These are phyloP conservation scores for Spisula subtruncata DNA, from an alignment of 2,888 invertebrate genomes.

Conservation along the genomic window DNA sequence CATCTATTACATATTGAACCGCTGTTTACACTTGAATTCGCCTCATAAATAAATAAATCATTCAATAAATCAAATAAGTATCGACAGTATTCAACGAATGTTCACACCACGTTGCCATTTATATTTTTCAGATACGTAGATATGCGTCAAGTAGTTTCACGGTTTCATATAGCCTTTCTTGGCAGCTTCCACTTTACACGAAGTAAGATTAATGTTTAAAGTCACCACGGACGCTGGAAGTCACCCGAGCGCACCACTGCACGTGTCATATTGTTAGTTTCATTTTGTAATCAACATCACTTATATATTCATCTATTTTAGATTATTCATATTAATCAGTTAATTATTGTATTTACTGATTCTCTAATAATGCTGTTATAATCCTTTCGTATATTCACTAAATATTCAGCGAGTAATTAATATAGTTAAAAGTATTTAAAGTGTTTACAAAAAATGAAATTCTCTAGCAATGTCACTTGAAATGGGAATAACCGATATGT, in stretches of 20 bases:
- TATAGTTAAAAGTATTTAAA: too few species aligned
- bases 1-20: not conserved
- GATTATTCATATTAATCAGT: too few species aligned
- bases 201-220: not conserved
- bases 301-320: too few species aligned
- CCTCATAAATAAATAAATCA: conserved; percentile 44
- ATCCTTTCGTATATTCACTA: too few species aligned
- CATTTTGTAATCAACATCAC: too few species aligned
- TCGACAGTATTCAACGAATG: not conserved
- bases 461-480: not conserved
- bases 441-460: not conserved
- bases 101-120: not conserved
- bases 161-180: not conserved
- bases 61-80: conserved; percentile 21
- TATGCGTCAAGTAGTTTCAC: not conserved
- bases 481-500: not conserved
- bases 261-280: not conserved
- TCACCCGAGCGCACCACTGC: not conserved
- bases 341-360: not conserved
- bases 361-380: too few species aligned
- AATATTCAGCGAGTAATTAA: too few species aligned
- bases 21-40: conserved; percentile 37
- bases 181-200: not conserved
- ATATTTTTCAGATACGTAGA: not conserved
- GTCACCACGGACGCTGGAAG: not conserved